A percentile compares a stretch with the other conserved stretches of the same genome.
Conservation (phyloP, 2,113 vertebrate genomes). For the Zapus hudsonius region DNA sequence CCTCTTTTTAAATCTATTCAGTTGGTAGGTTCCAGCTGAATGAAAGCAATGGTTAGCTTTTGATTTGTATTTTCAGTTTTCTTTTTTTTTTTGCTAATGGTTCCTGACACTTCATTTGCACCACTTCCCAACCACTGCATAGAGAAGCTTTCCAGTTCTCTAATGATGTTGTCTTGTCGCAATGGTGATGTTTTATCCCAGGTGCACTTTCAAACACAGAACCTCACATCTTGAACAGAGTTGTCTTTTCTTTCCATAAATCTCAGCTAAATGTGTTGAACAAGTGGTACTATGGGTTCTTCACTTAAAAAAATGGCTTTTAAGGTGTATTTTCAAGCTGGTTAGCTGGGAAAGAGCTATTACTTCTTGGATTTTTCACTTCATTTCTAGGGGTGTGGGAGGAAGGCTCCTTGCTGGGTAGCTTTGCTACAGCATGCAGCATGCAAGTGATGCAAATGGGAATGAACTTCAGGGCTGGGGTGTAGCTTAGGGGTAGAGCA, state of each 20-base stretch:
- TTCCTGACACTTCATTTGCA: conserved; percentile 52
- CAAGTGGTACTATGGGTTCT: neutral
- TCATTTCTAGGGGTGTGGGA: neutral
- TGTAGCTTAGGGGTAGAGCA: neutral
- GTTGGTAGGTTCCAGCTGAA: conserved; percentile 1
- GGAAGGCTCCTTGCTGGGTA: neutral
- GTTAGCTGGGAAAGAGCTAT: conserved; percentile 4
- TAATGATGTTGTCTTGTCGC: conserved; percentile 28
- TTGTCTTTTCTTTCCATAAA: conserved; percentile 37
- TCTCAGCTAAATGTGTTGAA: neutral
- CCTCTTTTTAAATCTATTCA: too few species aligned
- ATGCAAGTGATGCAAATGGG: neutral
- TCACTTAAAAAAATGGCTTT: conserved; percentile 12
- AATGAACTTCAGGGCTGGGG: neutral
- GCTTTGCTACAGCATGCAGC: neutral
- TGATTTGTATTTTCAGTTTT: conserved; percentile 71
- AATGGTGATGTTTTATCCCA: neutral
- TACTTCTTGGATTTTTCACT: neutral
- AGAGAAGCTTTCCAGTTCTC: conserved; percentile 21
- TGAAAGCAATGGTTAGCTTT: conserved; percentile 61
- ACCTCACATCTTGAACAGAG: conserved; percentile 31
- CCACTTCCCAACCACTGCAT: neutral
- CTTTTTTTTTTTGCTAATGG: conserved; percentile 57
- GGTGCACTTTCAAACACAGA: conserved; percentile 33
- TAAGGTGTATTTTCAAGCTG: conserved; percentile 30